Base-by-base conservation (phyloP, 2,113 vertebrate species). In the Chloropsis cyanopogon region DNA sequence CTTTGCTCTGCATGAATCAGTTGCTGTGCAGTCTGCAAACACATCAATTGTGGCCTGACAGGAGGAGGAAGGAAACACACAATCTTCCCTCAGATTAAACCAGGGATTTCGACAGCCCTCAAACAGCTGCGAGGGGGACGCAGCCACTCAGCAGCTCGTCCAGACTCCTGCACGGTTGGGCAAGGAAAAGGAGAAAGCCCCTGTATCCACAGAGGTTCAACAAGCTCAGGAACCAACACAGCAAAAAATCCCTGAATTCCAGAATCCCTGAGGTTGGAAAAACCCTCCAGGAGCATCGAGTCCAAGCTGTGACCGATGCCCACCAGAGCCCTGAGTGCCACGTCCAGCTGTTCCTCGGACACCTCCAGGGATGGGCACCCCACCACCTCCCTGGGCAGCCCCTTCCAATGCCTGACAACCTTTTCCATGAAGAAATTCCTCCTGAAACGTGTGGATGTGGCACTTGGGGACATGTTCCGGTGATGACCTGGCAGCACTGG, bases 11-110 rank as follows among this genome's bases (percentile, higher is more conserved):
- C 79, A 69, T 92, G 88, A 93, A 95, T 94, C 92, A 92, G 95
- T 91, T 10, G 92, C 49, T 59, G 90, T 33, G 79, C 92, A 95
- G 78, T 65, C 93, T 88, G 91, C 93, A 93, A 88, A 86, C 39
- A 60, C 85, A 93, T 93, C 94, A 90, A 75, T 80, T 90, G 86
- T 46, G 85, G 90, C 71, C 89, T 91, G 92, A 92, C 75, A 24
- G 54, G 10, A 71, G 86, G 88, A 95, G 96, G 96, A 97, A 97
- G 96, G 95, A 95, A 97, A 85, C 52, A 21, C 24, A 57, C 92
- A 93, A 85, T 77, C 88, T 82, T 46, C 79, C 37, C 86, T 44
- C 37, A 9, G 59, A 70, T 78, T 70, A 8, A 75, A 72, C 22
- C 90, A 69, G 1, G 53, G 75, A 94, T 97, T 97, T 97, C 96